Conservation (phyloP, 2,113 vertebrate species). For the Chaetorhynchus papuensis region DNA sequence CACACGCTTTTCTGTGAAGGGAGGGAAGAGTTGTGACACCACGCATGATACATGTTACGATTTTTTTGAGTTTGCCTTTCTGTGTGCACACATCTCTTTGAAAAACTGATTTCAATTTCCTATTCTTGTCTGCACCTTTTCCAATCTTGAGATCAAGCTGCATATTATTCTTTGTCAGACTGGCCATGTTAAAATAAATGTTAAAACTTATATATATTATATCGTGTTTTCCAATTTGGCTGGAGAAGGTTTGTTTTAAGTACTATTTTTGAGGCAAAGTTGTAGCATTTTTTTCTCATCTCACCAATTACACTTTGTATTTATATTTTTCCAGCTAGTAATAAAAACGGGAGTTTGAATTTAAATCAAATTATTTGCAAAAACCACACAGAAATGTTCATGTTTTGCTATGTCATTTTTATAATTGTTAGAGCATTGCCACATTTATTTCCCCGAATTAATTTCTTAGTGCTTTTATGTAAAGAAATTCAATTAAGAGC, state of each 20-base stretch:
- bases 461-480: neutral
- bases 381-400: neutral
- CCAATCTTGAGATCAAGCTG: constrained; percentile 53
- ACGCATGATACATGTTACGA: neutral
- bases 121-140: constrained; percentile 42
- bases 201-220: constrained; percentile 5
- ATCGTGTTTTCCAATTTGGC: neutral
- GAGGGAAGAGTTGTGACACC: neutral
- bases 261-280: neutral
- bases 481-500: neutral
- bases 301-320: neutral
- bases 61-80: constrained; percentile 29
- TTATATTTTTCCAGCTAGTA: neutral
- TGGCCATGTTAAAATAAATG: constrained; percentile 35
- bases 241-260: neutral
- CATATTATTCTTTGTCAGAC: constrained; percentile 39
- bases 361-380: neutral
- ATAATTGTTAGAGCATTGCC: too few relatives aligned
- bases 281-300: neutral
- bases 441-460: neutral
- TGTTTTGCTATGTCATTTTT: neutral
- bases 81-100: neutral
- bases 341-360: neutral
- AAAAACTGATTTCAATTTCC: constrained; percentile 52
- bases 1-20: neutral